Percentiles rank a stretch among this genome's conserved stretches.
These are phyloP conservation scores for Achatina immaculata DNA, from an alignment of 1,140 invertebrate species.

Conservation along the genomic window DNA sequence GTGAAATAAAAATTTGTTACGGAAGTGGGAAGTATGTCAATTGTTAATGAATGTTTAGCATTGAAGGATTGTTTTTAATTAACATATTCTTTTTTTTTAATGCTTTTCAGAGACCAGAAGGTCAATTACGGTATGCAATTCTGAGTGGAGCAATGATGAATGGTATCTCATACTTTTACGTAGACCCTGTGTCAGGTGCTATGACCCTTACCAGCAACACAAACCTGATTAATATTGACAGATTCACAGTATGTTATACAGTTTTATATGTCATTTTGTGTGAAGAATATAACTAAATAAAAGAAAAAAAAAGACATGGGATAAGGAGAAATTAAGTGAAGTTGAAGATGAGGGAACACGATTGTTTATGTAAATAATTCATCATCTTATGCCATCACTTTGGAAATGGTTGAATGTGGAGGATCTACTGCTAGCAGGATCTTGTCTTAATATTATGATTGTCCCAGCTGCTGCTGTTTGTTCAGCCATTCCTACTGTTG, in stretches of 20 bases:
- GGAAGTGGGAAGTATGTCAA: neutral
- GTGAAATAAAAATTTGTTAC: neutral
- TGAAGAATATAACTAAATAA: neutral
- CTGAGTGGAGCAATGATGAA: neutral
- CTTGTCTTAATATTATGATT: too few relatives aligned
- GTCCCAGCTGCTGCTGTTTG: too few relatives aligned
- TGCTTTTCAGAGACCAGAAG: conserved; percentile 36
- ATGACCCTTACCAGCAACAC: conserved; percentile 8
- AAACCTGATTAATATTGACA: conserved; percentile 25
- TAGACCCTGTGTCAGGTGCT: conserved; percentile 8
- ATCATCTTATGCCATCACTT: too few relatives aligned
- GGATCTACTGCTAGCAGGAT: too few relatives aligned
- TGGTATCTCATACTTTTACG: conserved; percentile 21
- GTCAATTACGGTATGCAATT: conserved; percentile 8
- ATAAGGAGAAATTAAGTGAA: too few relatives aligned
- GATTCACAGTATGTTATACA: conserved; percentile 6
- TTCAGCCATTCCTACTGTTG: too few relatives aligned
- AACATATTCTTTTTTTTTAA: neutral
- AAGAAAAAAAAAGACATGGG: too few relatives aligned
- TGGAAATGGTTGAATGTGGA: too few relatives aligned
- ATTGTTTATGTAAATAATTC: too few relatives aligned
- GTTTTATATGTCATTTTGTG: neutral
- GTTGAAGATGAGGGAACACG: too few relatives aligned
- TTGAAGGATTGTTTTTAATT: neutral
- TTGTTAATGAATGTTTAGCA: neutral